phyloP scores from a whole-genome alignment of 2,888 invertebrate genomes.

The Drosophila bunnanda region DNA sequence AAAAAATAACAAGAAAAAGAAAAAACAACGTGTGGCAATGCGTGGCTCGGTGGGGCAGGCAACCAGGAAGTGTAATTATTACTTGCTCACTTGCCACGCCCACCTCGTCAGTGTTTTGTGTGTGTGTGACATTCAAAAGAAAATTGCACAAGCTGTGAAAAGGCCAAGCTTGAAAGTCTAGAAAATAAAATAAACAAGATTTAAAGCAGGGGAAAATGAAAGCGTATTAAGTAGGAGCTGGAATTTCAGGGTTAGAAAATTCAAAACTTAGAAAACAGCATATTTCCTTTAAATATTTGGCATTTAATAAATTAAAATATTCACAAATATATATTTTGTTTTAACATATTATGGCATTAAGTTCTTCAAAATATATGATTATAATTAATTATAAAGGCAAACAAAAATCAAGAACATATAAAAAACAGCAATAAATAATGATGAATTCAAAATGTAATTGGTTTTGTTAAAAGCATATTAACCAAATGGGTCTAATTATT shows the following conservation, averaged over 20 bases:
- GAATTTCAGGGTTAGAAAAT: background rate
- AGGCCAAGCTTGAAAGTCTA: conserved; percentile 48
- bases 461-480: background rate
- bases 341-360: too few relatives aligned
- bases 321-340: too few relatives aligned
- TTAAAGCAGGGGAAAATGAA: background rate
- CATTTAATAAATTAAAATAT: background rate
- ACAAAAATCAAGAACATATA: background rate
- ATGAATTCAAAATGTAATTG: background rate
- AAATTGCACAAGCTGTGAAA: conserved; percentile 6
- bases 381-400: background rate
- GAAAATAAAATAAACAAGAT: background rate
- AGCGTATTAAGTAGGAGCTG: background rate
- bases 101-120: conserved; percentile 3
- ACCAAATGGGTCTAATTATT: background rate
- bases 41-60: conserved; percentile 29
- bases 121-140: conserved; percentile 46
- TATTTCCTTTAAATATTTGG: background rate
- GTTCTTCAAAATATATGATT: too few relatives aligned
- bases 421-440: background rate
- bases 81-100: conserved; percentile 26
- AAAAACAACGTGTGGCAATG: conserved; percentile 46
- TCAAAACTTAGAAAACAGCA: background rate
- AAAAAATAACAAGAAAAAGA: too few relatives aligned
- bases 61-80: conserved; percentile 64